phyloP scores from a whole-genome alignment of 2,888 invertebrate species.

The Bombylius major region DNA sequence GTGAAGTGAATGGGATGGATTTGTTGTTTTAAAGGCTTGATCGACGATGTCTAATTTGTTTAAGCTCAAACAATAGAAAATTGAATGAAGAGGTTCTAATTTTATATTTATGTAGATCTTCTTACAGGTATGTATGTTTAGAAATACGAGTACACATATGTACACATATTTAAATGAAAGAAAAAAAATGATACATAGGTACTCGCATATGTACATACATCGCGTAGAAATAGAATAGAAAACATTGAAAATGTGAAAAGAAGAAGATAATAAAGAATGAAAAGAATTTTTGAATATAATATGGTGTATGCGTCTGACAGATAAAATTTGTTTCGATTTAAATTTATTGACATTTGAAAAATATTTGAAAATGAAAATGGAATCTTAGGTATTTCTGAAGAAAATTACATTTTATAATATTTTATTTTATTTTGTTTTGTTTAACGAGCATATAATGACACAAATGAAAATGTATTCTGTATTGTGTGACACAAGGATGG shows the following conservation, averaged over 20 bases:
- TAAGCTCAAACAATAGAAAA: conserved; percentile 12
- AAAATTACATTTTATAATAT: background rate
- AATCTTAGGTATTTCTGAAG: background rate
- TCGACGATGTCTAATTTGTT: conserved; percentile 17
- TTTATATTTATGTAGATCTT: background rate
- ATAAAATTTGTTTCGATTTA: conserved; percentile 7
- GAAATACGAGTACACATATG: background rate
- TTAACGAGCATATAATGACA: too few relatives aligned
- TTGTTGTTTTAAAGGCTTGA: conserved; percentile 5
- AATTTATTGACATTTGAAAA: conserved; percentile 5
- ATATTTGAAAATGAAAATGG: background rate
- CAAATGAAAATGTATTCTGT: too few relatives aligned
- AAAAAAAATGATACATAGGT: background rate
- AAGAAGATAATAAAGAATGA: too few relatives aligned
- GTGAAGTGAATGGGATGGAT: too few relatives aligned
- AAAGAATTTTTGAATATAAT: background rate
- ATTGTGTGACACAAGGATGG: too few relatives aligned
- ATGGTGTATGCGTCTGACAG: conserved; percentile 5
- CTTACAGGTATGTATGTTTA: background rate
- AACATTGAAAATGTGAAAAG: too few relatives aligned
- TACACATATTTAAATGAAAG: background rate
- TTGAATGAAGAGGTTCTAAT: too few relatives aligned
- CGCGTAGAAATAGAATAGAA: too few relatives aligned
- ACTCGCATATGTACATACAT: too few relatives aligned
- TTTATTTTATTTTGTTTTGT: too few relatives aligned